Conservation (phyloP, 2,888 invertebrate genomes). For the Apamea sordens region DNA sequence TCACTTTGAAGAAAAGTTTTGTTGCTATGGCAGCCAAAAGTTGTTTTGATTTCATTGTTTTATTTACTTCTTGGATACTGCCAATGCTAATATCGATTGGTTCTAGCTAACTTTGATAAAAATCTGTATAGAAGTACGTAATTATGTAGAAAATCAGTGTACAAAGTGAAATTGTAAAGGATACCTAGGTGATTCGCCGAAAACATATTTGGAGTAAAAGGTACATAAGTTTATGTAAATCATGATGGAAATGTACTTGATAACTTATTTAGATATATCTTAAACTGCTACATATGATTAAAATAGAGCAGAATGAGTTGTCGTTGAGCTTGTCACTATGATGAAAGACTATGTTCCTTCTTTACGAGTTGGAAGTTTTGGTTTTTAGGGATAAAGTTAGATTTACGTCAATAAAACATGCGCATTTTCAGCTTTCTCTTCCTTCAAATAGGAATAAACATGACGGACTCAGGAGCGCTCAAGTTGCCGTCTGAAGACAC, state of each 20-base stretch:
- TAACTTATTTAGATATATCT: not conserved
- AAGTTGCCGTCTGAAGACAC: not conserved
- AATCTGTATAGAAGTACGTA: not conserved
- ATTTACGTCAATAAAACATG: not conserved
- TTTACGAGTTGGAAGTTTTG: not conserved
- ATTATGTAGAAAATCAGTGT: conserved; percentile 16
- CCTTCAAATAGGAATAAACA: not conserved
- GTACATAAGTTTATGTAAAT: conserved; percentile 1
- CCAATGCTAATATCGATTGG: conserved; percentile 31
- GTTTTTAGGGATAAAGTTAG: not conserved
- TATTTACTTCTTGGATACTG: conserved; percentile 59
- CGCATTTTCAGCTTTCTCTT: not conserved
- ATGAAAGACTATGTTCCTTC: not conserved
- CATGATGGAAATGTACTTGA: not conserved
- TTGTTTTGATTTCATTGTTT: conserved; percentile 63
- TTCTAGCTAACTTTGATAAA: not conserved
- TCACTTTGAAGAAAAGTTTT: conserved; percentile 43
- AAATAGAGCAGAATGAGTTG: not conserved
- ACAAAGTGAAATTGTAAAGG: not conserved
- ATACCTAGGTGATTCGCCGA: not conserved
- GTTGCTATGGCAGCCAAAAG: conserved; percentile 58
- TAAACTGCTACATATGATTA: not conserved
- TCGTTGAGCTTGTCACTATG: not conserved
- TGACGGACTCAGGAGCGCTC: conserved; percentile 7
- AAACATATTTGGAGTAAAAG: not conserved